A percentile compares a stretch with the other conserved stretches of the same genome.
Evolutionary conservation across 2,113 vertebrate species (phyloP).

Genomic region (Oryzias melastigma): DNA sequence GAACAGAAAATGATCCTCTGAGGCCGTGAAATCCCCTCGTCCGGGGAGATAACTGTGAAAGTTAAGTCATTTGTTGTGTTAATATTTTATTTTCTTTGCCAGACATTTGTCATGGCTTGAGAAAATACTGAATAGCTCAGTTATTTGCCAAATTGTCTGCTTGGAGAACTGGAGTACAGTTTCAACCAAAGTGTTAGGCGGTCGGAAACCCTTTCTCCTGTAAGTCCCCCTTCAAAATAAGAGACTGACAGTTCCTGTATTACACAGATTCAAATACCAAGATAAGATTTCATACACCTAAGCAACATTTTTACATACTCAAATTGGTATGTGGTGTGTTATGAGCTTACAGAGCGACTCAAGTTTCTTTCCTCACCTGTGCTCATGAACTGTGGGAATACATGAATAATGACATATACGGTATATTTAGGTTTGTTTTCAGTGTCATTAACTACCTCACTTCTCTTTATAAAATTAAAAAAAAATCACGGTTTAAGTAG

Average conservation of each 20-base stretch:
- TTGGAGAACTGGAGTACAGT: neutral
- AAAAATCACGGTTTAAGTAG: too few species aligned
- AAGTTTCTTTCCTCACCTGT: too few species aligned
- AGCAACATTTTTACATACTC: too few species aligned
- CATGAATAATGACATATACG: too few species aligned
- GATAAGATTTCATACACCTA: too few species aligned
- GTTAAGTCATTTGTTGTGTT: constrained; percentile 3
- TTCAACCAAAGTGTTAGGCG: constrained; percentile 4
- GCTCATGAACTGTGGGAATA: too few species aligned
- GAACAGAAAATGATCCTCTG: constrained; percentile 28
- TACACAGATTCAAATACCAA: neutral
- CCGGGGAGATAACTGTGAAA: neutral
- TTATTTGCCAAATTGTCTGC: neutral
- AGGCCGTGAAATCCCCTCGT: constrained; percentile 17
- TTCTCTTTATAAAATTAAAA: too few species aligned
- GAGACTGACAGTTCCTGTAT: neutral
- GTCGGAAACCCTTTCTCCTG: neutral
- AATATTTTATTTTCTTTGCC: constrained; percentile 7
- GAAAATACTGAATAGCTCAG: constrained; percentile 4
- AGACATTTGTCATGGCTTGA: constrained; percentile 2
- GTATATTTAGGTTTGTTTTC: too few species aligned
- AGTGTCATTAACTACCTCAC: too few species aligned
- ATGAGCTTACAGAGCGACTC: too few species aligned
- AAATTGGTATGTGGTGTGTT: too few species aligned
- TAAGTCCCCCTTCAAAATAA: neutral